Base-by-base conservation (phyloP, 2,888 invertebrate genomes). In the Harpagoxenus sublaevis region DNA sequence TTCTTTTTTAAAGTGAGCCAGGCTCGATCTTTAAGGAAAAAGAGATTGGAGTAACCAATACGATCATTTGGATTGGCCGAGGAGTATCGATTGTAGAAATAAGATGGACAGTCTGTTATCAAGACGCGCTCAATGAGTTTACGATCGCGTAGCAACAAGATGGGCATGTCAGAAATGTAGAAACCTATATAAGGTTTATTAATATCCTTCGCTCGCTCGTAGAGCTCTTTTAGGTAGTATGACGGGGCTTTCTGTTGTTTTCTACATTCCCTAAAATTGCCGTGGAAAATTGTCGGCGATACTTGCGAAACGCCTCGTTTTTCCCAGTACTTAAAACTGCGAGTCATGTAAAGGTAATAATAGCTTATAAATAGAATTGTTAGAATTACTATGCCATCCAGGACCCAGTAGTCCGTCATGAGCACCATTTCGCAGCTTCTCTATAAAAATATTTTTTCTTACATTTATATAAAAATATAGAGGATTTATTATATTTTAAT, bases 1-100 rank as follows among this genome's bases (percentile, higher is more conserved):
- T 95, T 95, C 0, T 91, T 84, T 55, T 95, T 92, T 1, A 95
- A 86, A 39, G 93, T 92, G 83, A 94, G 95, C 96, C 96, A 96
- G 3, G 93, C 85, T 0, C 94, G 94, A 92, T 95, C 95, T 39
- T 94, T 94, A 0, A 95, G 86, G 65, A 95, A 92, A 86, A 96
- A 95, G 1, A 96, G 85, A 91, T 94, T 95, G 4, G 94, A 91
- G 0, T 90, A 92, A 23, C 94, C 95, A 42, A 96, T 66, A 0
- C 90, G 75, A 89, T 96, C 96, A 0, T 89, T 77, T 70, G 95
- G 93, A 0, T 93, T 91, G 86, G 95, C 94, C 10, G 89, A 35
- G 0, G 71, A 77, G 84, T 83, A 93, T 81, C 95, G 94, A 86
- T 95, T 93, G 0, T 91, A 86, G 86, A 96, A 96, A 35, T 35